Percentiles rank a stretch among this genome's conserved stretches.
Conservation (phyloP, 2,888 invertebrate genomes). For the Plagodis dolabraria region DNA sequence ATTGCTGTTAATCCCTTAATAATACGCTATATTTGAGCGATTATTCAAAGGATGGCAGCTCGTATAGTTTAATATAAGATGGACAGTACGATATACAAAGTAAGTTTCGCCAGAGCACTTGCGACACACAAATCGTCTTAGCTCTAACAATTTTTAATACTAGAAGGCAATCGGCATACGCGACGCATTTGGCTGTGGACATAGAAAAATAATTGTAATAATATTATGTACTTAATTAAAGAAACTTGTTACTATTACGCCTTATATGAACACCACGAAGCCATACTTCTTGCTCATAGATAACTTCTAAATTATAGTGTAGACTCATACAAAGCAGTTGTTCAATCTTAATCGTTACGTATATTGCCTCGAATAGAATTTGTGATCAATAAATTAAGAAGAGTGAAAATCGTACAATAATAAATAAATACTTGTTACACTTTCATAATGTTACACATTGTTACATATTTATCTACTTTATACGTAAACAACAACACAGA, state of each 20-base stretch:
- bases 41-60: conserved; percentile 63
- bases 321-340: conserved; percentile 58
- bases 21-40: conserved; percentile 46
- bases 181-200: conserved; percentile 72
- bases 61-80: conserved; percentile 63
- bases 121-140: conserved; percentile 79
- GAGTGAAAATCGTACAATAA: conserved; percentile 82
- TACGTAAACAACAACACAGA: conserved; percentile 70
- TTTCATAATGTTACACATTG: conserved; percentile 77
- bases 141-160: conserved; percentile 46
- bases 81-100: conserved; percentile 79
- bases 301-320: conserved; percentile 55
- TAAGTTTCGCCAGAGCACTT: conserved; percentile 75
- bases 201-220: conserved; percentile 47
- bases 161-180: conserved; percentile 46
- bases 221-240: conserved; percentile 40
- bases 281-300: conserved; percentile 44
- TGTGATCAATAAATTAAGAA: conserved; percentile 75
- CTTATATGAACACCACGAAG: conserved; percentile 57
- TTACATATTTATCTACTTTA: conserved; percentile 59
- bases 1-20: conserved; percentile 63
- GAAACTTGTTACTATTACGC: conserved; percentile 56
- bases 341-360: conserved; percentile 61
- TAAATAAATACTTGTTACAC: conserved; percentile 74
- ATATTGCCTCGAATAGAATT: conserved; percentile 66